Conservation (phyloP, 2,113 vertebrate species). For the Oryzias woworae region DNA sequence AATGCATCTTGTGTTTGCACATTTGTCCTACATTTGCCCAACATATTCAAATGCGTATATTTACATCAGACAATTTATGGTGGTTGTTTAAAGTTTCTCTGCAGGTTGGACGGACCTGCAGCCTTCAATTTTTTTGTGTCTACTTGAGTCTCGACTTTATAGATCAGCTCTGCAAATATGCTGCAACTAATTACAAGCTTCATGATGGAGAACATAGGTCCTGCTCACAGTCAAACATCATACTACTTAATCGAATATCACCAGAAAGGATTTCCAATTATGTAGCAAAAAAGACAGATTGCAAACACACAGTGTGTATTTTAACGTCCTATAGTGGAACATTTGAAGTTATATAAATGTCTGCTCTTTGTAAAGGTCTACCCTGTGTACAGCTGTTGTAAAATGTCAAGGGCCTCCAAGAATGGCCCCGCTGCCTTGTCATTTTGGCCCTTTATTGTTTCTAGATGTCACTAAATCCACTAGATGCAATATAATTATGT, state of each 20-base stretch:
- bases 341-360: background rate
- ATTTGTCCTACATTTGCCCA: constrained; percentile 11
- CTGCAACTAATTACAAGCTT: constrained; percentile 60
- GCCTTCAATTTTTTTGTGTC: constrained; percentile 49
- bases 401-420: background rate
- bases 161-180: constrained; percentile 64
- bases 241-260: constrained; percentile 18
- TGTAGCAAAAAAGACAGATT: background rate
- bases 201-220: constrained; percentile 56
- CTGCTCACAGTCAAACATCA: constrained; percentile 21
- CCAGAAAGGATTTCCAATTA: constrained; percentile 7
- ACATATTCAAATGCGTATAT: constrained; percentile 3
- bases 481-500: background rate
- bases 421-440: background rate
- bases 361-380: background rate
- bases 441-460: background rate
- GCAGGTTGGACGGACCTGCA: constrained; percentile 26
- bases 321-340: background rate
- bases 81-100: constrained; percentile 31
- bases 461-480: background rate
- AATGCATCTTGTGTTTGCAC: constrained; percentile 9
- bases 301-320: background rate
- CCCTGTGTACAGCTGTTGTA: background rate
- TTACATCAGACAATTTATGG: constrained; percentile 24
- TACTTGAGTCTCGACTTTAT: constrained; percentile 28